phyloP scores from a whole-genome alignment of 2,113 vertebrate species.

The Austrofundulus limnaeus region DNA sequence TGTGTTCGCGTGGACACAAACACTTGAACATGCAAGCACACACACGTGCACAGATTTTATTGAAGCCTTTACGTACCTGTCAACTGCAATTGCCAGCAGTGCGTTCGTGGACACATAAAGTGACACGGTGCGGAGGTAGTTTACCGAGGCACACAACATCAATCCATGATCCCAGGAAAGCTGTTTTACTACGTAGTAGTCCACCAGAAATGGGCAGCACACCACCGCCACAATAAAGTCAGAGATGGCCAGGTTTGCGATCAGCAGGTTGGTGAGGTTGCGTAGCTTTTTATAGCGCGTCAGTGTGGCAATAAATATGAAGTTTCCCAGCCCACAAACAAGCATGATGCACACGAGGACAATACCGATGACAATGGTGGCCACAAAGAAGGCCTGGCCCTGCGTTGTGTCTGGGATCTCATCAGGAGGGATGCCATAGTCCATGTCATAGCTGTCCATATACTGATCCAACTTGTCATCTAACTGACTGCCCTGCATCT shows the following conservation, averaged over 20 bases:
- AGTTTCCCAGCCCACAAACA: constrained; percentile 90
- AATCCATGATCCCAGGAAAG: constrained; percentile 94
- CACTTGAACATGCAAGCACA: neutral
- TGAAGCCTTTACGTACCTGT: constrained; percentile 76
- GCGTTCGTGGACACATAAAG: constrained; percentile 96
- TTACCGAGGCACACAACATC: constrained; percentile 88
- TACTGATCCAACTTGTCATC: constrained; percentile 71
- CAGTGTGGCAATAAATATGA: constrained; percentile 87
- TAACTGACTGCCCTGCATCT: constrained; percentile 49
- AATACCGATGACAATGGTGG: constrained; percentile 87
- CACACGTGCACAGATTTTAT: neutral
- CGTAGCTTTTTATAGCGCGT: constrained; percentile 92
- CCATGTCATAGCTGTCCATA: constrained; percentile 79
- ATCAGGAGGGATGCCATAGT: constrained; percentile 86
- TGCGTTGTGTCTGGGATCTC: constrained; percentile 89
- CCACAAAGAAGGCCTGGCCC: constrained; percentile 88
- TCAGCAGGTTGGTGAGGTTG: constrained; percentile 95
- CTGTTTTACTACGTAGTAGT: constrained; percentile 94
- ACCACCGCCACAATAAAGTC: constrained; percentile 94
- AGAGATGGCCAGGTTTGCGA: constrained; percentile 94
- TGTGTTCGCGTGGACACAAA: neutral
- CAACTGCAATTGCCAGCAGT: constrained; percentile 92
- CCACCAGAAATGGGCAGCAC: constrained; percentile 96
- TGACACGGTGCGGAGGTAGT: constrained; percentile 91
- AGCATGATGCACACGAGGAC: constrained; percentile 94